Base-by-base conservation (phyloP, 1,140 invertebrate species). In the Leptinotarsa lineolata region DNA sequence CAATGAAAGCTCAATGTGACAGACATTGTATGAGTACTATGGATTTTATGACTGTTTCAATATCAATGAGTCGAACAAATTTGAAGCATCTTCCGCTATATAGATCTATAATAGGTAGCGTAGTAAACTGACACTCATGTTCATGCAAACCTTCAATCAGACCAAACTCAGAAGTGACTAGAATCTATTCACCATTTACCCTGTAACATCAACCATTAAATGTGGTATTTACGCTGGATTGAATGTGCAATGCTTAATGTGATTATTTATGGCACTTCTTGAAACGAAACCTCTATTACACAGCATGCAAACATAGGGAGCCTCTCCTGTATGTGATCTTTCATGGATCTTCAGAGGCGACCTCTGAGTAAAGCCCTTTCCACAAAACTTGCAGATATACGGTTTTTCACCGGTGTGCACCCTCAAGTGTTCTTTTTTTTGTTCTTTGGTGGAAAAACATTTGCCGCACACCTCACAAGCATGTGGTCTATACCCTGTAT, bases 271-370 rank as follows among this genome's bases (percentile, higher is more conserved):
- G 66, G 89, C 84, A 22, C 88, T 89, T 76, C 87, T 86, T 12
- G 89, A 88, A 21, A 90, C 87, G 77, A 90, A 91, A 0, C 88
- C 88, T 80, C 91, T 89, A 11, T 86, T 84, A 81, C 93, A 94
- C 48, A 88, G 86, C 65, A 86, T 84, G 80, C 92, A 94, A 75
- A 88, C 87, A 81, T 92, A 93, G 0, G 92, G 92, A 75, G 91
- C 88, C 79, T 93, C 91, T 4, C 93, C 93, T 39, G 91, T 92
- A 84, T 94, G 92, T 78, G 91, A 86, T 78, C 92, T 85, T 76
- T 92, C 91, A 84, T 94, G 93, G 24, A 93, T 92, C 70, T 92
- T 89, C 13, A 94, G 85, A 22, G 88, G 90, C 46, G 92, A 93
- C 18, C 76, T 74, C 46, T 78, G 88, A 74, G 89, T 88, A 74